A percentile compares a stretch with the other conserved stretches of the same genome.
Conservation (phyloP, 2,113 vertebrate genomes). For the Platysternon megacephalum region DNA sequence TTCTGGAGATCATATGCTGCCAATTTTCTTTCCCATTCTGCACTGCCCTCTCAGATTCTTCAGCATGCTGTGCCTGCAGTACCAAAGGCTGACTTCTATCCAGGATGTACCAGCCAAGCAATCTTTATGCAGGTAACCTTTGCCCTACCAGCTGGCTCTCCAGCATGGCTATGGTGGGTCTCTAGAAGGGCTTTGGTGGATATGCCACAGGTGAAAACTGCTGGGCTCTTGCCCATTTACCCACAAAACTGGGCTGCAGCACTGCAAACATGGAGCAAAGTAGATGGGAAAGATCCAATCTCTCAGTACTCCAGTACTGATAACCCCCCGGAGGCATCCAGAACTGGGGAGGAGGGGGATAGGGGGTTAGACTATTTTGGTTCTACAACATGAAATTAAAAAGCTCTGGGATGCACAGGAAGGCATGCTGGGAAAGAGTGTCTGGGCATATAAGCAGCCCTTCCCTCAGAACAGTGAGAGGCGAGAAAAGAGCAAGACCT, state of each 20-base stretch:
- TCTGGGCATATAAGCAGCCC: background rate
- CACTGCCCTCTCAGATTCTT: too few relatives aligned
- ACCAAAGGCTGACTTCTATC: too few relatives aligned
- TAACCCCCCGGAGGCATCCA: background rate
- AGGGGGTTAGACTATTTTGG: fast-evolving
- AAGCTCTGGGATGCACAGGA: background rate
- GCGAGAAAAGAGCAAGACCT: background rate
- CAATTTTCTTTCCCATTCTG: too few relatives aligned
- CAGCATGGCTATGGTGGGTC: background rate
- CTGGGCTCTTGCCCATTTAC: background rate
- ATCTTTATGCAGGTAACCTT: constrained; percentile 17
- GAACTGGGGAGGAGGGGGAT: background rate
- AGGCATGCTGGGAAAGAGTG: background rate
- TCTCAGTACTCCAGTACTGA: background rate
- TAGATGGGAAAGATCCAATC: background rate
- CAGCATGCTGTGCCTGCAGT: too few relatives aligned
- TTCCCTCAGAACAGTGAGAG: background rate
- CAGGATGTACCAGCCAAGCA: constrained; percentile 9
- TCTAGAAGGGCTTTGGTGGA: background rate
- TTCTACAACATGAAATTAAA: background rate
- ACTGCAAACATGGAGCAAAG: background rate
- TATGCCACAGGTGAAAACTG: background rate
- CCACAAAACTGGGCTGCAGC: background rate
- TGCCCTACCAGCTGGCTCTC: background rate
- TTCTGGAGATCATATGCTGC: too few relatives aligned